Base-by-base conservation (phyloP, 2,113 vertebrate genomes). In the Eleginops maclovinus region DNA sequence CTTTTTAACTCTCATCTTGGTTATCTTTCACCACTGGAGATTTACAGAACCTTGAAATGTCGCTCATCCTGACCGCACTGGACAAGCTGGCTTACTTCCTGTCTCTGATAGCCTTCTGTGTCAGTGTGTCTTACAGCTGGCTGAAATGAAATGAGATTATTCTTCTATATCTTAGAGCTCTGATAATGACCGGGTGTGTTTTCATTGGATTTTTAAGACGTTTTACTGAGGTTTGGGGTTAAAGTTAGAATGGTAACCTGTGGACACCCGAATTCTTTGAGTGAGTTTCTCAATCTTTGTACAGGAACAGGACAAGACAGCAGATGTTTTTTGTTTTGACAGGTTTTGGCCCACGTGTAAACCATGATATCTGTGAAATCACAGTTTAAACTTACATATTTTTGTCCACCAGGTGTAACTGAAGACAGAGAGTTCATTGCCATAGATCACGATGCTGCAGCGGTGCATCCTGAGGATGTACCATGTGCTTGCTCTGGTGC, bases 31-130 rank as follows among this genome's bases (percentile, higher is more conserved):
- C 31, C 16, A 4, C 26, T 61, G 44, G 58, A 55, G 54, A 72
- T 17, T 44, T 1, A 44, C n/a, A 55, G 9, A 59, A 43, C 60
- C 71, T 78, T 77, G 80, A 88, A 4, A 94, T 94, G 92, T 91
- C 90, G 56, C 89, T 93, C 64, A 62, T 93, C 72, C 44, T 94
- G 64, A 87, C 86, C 1, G 80, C 72, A 53, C 76, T 93, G 84
- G 90, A 94, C 74, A 93, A 93, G 69, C 73, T 93, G 73, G 71
- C 85, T 4, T 92, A 92, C 68, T 86, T 93, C 9, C 88, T 94
- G 82, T 93, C 90, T 67, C 79, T 94, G 31, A 63, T 93, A 6
- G 86, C 79, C 3, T 89, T 92, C 64, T 93, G 92, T 81, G 88
- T 93, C 79, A 85, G 91, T 8, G 72, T 90, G 71, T 92, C 90